phyloP scores from a whole-genome alignment of 2,888 invertebrate genomes.

The Noctua comes region DNA sequence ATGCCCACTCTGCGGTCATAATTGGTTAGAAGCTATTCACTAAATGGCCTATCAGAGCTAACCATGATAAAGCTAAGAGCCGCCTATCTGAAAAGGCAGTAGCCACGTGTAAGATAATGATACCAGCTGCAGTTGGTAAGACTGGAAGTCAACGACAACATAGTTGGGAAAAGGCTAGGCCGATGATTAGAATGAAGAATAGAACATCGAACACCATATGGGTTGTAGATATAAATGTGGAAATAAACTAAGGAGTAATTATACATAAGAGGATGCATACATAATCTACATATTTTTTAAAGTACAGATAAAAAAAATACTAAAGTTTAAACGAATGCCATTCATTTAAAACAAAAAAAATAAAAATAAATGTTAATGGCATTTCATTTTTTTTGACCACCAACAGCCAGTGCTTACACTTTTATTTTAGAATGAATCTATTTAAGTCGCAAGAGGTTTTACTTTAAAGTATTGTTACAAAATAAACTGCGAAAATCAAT shows the following conservation, averaged over 20 bases:
- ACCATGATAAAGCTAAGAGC: too few relatives aligned
- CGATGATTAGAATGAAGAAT: not conserved
- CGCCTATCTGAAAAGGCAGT: not conserved
- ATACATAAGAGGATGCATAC: not conserved
- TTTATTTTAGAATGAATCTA: not conserved
- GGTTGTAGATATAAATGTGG: not conserved
- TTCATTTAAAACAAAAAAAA: not conserved
- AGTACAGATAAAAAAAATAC: not conserved
- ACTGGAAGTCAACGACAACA: not conserved
- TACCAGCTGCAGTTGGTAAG: not conserved
- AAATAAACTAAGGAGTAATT: not conserved
- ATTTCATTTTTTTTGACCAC: not conserved
- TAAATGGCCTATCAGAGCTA: too few relatives aligned
- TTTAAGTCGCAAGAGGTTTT: not conserved
- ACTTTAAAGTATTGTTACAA: not conserved
- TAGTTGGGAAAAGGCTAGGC: not conserved
- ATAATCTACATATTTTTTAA: not conserved
- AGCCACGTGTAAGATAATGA: not conserved
- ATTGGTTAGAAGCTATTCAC: too few relatives aligned
- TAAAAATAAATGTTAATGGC: constrained; percentile 3
- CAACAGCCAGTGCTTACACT: not conserved
- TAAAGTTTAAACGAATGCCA: not conserved
- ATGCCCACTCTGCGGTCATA: too few relatives aligned
- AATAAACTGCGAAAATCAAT: not conserved
- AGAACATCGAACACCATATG: not conserved